Base-by-base conservation (phyloP, 1,140 invertebrate genomes). In the Melipona quadrifasciata region DNA sequence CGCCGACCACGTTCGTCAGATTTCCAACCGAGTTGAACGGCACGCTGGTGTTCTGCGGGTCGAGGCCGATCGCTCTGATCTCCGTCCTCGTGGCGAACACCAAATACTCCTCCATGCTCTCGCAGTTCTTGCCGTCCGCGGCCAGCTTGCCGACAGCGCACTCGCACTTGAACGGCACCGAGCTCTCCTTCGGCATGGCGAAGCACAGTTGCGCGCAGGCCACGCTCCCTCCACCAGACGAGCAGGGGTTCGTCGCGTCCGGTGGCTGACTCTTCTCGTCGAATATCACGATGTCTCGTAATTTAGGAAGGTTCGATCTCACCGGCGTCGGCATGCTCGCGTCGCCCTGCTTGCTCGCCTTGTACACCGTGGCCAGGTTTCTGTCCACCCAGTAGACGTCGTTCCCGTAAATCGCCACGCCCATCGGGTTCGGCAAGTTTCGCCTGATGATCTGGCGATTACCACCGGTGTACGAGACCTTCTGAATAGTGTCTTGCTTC, bases 331-430 rank as follows among this genome's bases (percentile, higher is more conserved):
- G 96, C 81, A 96, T 91, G 0, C 96, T 96, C 2, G 95, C 96
- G 77, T 98, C 97, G 27, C 96, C 97, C 0, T 96, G 96, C 94
- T 98, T 98, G 10, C 97, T 97, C 1, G 97, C 97, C 93, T 97
- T 97, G 92, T 97, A 99, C 6, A 99, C 97, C 0, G 97, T 97
- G 84, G 97, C 96, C 0, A 99, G 95, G 93, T 99, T 99, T 72
- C 98, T 96, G 92, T 99, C 99, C 0, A 99, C 98, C 99, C 99
- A 99, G 92, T 98, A 99, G 1, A 99, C 97, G 82, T 97, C 97
- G 39, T 96, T 95, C 67, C 97, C 96, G 87, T 98, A 96, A 8
- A 99, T 96, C 0, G 98, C 97, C 31, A 99, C 96, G 72, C 98
- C 99, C 96, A 99, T 98, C 1, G 99, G 99, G 92, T 99, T 99